Evolutionary conservation across 2,888 invertebrate species (phyloP).

Genomic region (Rotaria socialis): DNA sequence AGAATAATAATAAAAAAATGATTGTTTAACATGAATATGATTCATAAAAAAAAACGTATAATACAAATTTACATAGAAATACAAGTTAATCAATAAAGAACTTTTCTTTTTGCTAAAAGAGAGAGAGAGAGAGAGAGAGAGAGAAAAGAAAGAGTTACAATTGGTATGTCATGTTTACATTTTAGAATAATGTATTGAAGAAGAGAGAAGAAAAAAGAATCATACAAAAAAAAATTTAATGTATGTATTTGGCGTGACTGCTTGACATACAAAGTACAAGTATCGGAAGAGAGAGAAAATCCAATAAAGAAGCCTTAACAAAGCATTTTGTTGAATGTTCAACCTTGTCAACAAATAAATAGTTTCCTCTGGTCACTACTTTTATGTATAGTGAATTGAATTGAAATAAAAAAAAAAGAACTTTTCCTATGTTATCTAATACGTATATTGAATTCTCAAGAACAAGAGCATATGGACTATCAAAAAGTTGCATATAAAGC

Average conservation of each 20-base stretch:
- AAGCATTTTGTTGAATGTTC: not conserved
- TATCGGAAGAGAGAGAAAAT: not conserved
- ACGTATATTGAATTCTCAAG: not conserved
- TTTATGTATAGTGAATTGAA: not conserved
- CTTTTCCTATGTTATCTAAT: not conserved
- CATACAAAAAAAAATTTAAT: not conserved
- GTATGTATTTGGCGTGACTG: conserved; percentile 21
- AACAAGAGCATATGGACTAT: not conserved
- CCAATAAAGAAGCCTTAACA: not conserved
- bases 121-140: not conserved
- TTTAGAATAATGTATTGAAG: not conserved
- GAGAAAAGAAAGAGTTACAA: not conserved
- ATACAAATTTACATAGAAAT: not conserved
- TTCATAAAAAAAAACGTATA: not conserved
- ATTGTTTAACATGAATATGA: not conserved
- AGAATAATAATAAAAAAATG: too few species aligned
- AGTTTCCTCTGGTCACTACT: not conserved
- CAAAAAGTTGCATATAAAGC: not conserved
- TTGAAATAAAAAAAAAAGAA: not conserved
- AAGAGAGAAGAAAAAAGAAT: not conserved
- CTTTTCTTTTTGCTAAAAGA: not conserved
- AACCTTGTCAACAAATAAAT: not conserved
- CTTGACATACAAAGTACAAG: not conserved
- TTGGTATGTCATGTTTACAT: not conserved
- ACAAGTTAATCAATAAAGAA: not conserved